These are phyloP conservation scores for Mugil cephalus DNA, from an alignment of 2,113 vertebrate species.

Conservation along the genomic window DNA sequence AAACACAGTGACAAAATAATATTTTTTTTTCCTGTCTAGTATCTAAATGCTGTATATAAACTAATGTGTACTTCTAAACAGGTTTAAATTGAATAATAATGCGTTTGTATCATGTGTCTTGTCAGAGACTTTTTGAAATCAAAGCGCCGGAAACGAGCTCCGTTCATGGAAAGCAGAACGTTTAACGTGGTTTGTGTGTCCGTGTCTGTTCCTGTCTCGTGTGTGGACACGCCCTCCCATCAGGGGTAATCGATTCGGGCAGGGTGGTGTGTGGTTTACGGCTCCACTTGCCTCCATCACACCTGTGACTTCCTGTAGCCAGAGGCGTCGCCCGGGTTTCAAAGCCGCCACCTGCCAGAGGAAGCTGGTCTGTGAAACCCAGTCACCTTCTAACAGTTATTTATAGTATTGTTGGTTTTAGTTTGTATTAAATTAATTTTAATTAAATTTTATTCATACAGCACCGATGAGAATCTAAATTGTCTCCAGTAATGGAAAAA, in stretches of 20 bases:
- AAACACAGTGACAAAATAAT: too few relatives aligned
- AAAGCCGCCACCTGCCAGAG: constrained; percentile 40
- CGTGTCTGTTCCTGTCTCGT: neutral
- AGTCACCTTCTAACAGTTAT: too few relatives aligned
- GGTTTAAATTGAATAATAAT: too few relatives aligned
- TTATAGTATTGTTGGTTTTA: neutral
- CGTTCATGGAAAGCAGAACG: neutral
- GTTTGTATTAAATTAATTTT: too few relatives aligned
- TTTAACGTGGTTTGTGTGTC: neutral
- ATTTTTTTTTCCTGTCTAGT: too few relatives aligned
- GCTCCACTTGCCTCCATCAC: constrained; percentile 50
- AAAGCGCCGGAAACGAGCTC: too few relatives aligned
- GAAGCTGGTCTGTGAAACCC: constrained; percentile 16
- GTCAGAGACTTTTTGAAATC: too few relatives aligned
- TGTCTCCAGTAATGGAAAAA: neutral
- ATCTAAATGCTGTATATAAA: too few relatives aligned
- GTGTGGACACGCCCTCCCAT: constrained; percentile 16
- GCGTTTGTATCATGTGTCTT: too few relatives aligned
- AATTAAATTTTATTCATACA: too few relatives aligned
- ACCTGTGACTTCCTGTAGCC: constrained; percentile 73
- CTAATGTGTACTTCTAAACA: too few relatives aligned
- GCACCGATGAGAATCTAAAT: too few relatives aligned
- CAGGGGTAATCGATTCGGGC: constrained; percentile 56
- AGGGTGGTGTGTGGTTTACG: constrained; percentile 46
- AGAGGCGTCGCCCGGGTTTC: constrained; percentile 52